Evolutionary conservation across 2,888 invertebrate species (phyloP).

Genomic region (Pseudolycoriella hygida): DNA sequence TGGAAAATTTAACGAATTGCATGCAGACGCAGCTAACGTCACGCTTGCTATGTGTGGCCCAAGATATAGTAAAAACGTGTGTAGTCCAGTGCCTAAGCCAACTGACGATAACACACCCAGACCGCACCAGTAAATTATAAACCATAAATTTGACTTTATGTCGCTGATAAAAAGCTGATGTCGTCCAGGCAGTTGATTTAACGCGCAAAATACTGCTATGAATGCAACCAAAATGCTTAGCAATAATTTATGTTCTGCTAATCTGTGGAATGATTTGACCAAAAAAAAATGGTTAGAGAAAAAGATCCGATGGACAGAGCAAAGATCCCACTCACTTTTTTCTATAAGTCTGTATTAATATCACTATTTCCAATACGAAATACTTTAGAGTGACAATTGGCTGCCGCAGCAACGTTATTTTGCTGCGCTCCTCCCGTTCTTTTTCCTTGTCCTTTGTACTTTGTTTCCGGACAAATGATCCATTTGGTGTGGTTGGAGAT

Average conservation of each 20-base stretch:
- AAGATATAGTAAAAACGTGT: conserved; percentile 94
- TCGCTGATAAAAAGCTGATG: conserved; percentile 25
- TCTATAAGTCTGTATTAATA: conserved; percentile 39
- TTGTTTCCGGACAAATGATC: conserved; percentile 20
- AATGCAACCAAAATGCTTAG: conserved; percentile 22
- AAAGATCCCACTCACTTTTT: conserved; percentile 31
- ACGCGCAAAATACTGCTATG: conserved; percentile 22
- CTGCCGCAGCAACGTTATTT: conserved; percentile 61
- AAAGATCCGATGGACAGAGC: background rate
- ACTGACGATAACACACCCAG: conserved; percentile 93
- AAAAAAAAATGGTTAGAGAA: no score
- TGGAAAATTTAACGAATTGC: conserved; percentile 86
- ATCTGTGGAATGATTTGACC: conserved; percentile 14
- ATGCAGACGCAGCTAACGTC: conserved; percentile 95
- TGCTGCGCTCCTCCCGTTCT: conserved; percentile 40
- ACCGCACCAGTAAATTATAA: conserved; percentile 69
- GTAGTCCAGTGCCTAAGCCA: conserved; percentile 93
- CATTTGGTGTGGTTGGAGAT: conserved; percentile 13
- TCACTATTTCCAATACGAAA: conserved; percentile 53
- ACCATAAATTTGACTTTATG: conserved; percentile 26
- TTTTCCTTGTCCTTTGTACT: conserved; percentile 22
- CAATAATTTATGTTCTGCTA: conserved; percentile 23
- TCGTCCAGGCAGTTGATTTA: conserved; percentile 25
- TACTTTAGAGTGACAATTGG: conserved; percentile 66
- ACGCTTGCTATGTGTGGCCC: conserved; percentile 99